These are phyloP conservation scores for Pangasius mekongensis DNA, from an alignment of 2,797 vertebrate genomes.

Conservation along the genomic window DNA sequence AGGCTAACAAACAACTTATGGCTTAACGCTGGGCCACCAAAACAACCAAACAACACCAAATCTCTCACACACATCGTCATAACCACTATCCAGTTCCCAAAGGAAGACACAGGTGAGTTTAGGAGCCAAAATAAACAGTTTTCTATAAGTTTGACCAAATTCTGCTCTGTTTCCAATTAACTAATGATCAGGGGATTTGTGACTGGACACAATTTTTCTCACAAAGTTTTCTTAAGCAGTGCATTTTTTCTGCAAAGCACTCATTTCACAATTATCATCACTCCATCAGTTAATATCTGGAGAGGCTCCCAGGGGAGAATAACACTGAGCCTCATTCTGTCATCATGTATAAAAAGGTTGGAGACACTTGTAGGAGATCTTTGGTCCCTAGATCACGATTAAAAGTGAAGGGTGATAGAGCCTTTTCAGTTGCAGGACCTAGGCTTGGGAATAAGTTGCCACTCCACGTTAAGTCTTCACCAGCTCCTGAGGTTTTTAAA, in stretches of 20 bases:
- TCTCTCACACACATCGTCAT: too few species aligned
- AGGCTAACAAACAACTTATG: background rate
- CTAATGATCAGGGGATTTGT: background rate
- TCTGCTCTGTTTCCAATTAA: background rate
- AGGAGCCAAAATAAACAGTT: background rate
- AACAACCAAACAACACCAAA: background rate
- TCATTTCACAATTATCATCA: background rate
- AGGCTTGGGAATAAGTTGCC: too few species aligned
- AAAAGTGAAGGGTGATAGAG: too few species aligned
- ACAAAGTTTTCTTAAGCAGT: background rate
- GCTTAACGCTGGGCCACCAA: background rate
- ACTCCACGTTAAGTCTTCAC: too few species aligned
- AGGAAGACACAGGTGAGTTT: constrained; percentile 60
- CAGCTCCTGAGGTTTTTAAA: too few species aligned
- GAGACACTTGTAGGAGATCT: background rate
- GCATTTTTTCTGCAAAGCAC: background rate
- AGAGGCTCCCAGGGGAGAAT: background rate
- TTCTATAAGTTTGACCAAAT: background rate
- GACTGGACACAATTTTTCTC: background rate
- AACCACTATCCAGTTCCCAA: background rate
- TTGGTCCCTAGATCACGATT: too few species aligned
- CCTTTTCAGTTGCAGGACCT: too few species aligned
- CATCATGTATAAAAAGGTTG: background rate
- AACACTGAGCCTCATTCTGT: background rate
- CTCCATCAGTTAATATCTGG: background rate